Base-by-base conservation (phyloP, 30 jellyfish, hydroid and myxozoan genomes). In the Aurelia coerulea region DNA sequence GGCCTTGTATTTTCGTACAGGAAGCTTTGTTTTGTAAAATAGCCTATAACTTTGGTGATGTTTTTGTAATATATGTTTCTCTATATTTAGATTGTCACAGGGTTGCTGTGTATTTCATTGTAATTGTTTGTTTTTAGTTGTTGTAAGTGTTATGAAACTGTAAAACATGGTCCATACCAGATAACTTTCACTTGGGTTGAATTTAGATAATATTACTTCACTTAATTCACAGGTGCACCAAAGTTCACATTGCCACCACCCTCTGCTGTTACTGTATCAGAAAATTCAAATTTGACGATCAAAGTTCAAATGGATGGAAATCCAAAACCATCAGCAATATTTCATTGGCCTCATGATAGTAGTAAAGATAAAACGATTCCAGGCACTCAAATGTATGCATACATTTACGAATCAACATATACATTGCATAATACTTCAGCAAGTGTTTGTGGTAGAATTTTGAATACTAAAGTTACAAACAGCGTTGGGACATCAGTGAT, bases 311-410 rank as follows among this genome's bases (percentile, higher is more conserved):
- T 76, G 87, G 52, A 59, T 31, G 87, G 87, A 54, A 58, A 76
- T 63, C 87, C 87, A 14, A n/a, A 37, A 32, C 76, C 87, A 76
- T 76, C 78, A 58, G 87, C 87, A 56, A 75, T 14, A 12, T 76
- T 76, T 62, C 35, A 23, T 4, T 76, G 87, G 87, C 65, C 54
- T 5, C 87, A 76, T 76, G 42, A 32, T 18, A 2, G 68, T 1
- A 41, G 50, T 23, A 19, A 62, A 5, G 39, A 49, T 32, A 32
- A 34, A 19, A 59, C 68, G 15, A 75, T 60, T 33, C 50, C 76
- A 34, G 66, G 76, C 15, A 42, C 51, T 7, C 77, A 76, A 9
- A 19, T 76, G 23, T 59, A 76, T 58, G 76, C 87, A 33, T 23
- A 23, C 29, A 32, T 76, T 6, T 76, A 76, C 60, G 41, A 65